A percentile compares a stretch with the other conserved stretches of the same genome.
These are phyloP conservation scores for Notothenia rossii DNA, from an alignment of 2,113 vertebrate genomes.

Conservation along the genomic window DNA sequence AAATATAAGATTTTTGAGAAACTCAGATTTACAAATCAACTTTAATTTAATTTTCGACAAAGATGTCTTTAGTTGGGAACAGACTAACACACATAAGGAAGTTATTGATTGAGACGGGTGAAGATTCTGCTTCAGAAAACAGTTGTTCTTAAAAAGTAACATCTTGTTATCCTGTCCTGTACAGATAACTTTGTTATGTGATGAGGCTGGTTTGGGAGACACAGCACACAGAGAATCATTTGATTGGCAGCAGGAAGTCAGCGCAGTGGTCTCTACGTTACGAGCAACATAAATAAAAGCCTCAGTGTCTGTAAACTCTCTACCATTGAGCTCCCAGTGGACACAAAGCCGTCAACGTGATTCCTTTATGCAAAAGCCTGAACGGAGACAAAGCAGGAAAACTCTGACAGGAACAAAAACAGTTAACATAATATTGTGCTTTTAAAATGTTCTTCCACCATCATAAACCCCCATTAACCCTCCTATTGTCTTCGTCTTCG, in stretches of 20 bases:
- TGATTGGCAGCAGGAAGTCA: background rate
- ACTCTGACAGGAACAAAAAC: background rate
- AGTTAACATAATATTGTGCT: conserved; percentile 31
- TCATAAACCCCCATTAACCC: conserved; percentile 8
- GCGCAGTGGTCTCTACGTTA: background rate
- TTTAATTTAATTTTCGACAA: too few relatives aligned
- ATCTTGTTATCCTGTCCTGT: too few relatives aligned
- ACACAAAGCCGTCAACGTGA: conserved; percentile 31
- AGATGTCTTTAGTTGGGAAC: too few relatives aligned
- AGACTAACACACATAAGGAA: too few relatives aligned
- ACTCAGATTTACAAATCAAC: too few relatives aligned
- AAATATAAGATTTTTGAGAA: too few relatives aligned
- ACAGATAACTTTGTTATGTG: too few relatives aligned
- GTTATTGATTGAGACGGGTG: too few relatives aligned
- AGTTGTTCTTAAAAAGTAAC: too few relatives aligned
- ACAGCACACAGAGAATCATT: background rate
- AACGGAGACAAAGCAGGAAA: conserved; percentile 3
- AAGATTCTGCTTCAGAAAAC: too few relatives aligned
- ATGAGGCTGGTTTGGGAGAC: background rate
- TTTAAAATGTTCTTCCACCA: conserved; percentile 57
- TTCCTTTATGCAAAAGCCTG: background rate
- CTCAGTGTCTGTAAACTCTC: background rate
- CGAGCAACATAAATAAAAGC: conserved; percentile 15
- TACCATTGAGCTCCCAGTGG: conserved; percentile 10
- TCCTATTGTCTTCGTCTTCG: too few relatives aligned